A percentile compares a stretch with the other conserved stretches of the same genome.
These are phyloP conservation scores for Rhagologus leucostigma DNA, from an alignment of 2,113 vertebrate species.

Conservation along the genomic window DNA sequence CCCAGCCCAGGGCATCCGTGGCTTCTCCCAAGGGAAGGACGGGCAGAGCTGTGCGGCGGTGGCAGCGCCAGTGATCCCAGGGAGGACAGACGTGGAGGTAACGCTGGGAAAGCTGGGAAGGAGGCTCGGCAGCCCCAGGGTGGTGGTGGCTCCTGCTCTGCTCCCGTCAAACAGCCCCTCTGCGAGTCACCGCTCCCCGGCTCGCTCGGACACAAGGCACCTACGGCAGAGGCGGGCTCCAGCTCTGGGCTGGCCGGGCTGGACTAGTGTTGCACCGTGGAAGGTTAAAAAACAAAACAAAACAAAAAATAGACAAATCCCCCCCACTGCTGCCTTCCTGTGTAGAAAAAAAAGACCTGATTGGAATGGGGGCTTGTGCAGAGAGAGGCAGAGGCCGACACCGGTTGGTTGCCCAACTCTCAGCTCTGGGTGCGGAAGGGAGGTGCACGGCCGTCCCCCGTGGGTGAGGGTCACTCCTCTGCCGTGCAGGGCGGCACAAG, in stretches of 20 bases:
- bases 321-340: not conserved
- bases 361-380: slow-evolving; percentile 8
- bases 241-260: slow-evolving; percentile 55
- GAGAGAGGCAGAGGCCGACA: not conserved
- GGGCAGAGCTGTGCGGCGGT: not conserved
- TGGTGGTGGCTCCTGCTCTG: not conserved
- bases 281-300: not conserved
- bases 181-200: not conserved
- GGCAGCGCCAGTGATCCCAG: not conserved
- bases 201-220: slow-evolving; percentile 71
- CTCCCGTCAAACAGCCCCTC: not conserved
- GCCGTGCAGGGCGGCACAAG: not conserved
- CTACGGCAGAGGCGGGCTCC: slow-evolving; percentile 72
- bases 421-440: not conserved
- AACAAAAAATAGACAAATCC: not conserved
- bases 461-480: not conserved
- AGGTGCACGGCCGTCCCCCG: not conserved
- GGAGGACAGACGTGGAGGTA: not conserved
- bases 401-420: not conserved
- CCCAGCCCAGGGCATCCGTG: not conserved
- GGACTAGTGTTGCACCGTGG: slow-evolving; percentile 8
- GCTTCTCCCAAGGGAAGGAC: not conserved
- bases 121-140: not conserved
- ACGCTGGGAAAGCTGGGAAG: not conserved
- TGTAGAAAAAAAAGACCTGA: slow-evolving; percentile 34